Base-by-base conservation (phyloP, 2,888 invertebrate genomes). In the Caenorhabditis sp. region DNA sequence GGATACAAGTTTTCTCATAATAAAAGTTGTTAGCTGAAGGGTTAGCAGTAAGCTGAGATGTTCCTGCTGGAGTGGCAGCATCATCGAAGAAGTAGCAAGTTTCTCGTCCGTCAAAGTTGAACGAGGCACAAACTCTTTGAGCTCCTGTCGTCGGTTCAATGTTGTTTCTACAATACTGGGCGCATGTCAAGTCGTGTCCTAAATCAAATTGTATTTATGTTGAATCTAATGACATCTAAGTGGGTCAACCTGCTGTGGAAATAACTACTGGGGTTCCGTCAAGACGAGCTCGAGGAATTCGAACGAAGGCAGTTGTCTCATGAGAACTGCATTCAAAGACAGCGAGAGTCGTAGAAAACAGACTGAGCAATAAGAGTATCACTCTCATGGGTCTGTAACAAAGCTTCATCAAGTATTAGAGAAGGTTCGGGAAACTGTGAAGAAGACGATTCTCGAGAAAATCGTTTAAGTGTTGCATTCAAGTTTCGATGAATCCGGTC, bases 1-100 rank as follows among this genome's bases (percentile, higher is more conserved):
- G 92, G 67, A 92, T 83, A 62, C 92, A 92, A 28, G 92, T 90
- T 87, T 92, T 92, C 85, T 92, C 92, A 78, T 92, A 92, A 85
- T 92, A 92, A 83, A 92, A 92, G 82, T 91, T 92, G 85, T 91
- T 92, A 62, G 91, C 91, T 26, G 89, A 90, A 11, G 91, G 91
- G 70, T 92, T 92, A 22, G 91, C 89, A 51, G 91, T 90, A 55
- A 91, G 81, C 47, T 91, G 88, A 18, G 87, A 89, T 24, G 89
- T 87, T 47, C 91, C 91, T 64, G 88, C 88, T 50, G 90, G 90
- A n/a, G 89, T 88, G 50, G 91, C 91, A 15, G 91, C 91, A 74
- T 91, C 91, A 80, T 92, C 91, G 84, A 91, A 91, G 88, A 92
- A 91, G 82, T 91, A 91, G 85, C 91, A 91, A 20, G 91, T 91